A percentile compares a stretch with the other conserved stretches of the same genome.
Evolutionary conservation across 92 coral and sea anemone genomes (phyloP).

Genomic region (Meandrina meandrites): DNA sequence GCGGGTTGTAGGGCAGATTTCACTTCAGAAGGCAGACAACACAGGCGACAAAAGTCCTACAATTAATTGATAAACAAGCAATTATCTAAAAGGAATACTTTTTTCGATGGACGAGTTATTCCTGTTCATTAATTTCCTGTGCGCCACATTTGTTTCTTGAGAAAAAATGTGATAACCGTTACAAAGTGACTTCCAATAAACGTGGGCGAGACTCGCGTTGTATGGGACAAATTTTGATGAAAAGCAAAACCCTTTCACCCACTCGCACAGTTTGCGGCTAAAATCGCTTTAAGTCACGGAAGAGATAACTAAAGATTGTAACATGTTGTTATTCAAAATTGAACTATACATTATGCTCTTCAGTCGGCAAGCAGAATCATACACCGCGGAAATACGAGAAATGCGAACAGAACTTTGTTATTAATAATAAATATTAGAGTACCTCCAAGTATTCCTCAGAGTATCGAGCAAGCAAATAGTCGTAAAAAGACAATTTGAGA

Average conservation of each 20-base stretch:
- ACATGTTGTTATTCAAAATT: background rate
- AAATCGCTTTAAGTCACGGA: constrained; percentile 16
- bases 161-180: background rate
- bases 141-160: background rate
- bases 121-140: constrained; percentile 12
- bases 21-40: background rate
- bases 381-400: background rate
- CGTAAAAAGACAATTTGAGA: background rate
- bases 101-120: background rate
- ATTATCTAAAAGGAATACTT: constrained; percentile 23
- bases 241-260: background rate
- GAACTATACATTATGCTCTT: too few relatives aligned
- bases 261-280: background rate
- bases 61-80: constrained; percentile 17
- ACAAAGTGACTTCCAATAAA: background rate
- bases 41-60: background rate
- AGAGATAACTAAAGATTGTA: background rate
- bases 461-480: background rate
- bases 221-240: background rate
- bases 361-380: background rate
- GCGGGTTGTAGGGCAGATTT: background rate
- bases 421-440: background rate
- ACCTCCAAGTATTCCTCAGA: too few relatives aligned
- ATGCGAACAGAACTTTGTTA: background rate
- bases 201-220: background rate